Percentiles rank a stretch among this genome's conserved stretches.
phyloP scores from a whole-genome alignment of 2,797 vertebrate species.

The Streptopelia turtur region DNA sequence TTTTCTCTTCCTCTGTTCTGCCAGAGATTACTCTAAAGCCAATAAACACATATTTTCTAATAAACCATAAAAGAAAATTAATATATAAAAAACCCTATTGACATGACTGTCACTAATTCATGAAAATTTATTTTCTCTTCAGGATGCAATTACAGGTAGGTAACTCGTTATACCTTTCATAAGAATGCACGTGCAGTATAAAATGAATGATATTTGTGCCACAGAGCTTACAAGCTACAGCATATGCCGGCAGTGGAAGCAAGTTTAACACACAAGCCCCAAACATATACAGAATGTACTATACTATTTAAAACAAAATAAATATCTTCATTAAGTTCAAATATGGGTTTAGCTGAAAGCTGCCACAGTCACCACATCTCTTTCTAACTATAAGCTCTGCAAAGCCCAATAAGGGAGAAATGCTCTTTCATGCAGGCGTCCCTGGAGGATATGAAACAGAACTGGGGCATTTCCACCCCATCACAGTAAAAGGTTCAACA shows the following conservation, averaged over 20 bases:
- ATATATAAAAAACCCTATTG: not conserved
- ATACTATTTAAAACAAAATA: not conserved
- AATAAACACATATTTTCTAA: slow-evolving; percentile 22
- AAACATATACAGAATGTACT: not conserved
- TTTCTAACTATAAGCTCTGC: not conserved
- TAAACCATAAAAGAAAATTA: not conserved
- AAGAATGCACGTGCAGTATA: not conserved
- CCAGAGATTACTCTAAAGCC: not conserved
- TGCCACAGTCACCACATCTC: not conserved
- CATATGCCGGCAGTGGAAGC: not conserved
- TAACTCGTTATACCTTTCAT: not conserved
- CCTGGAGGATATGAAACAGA: not conserved
- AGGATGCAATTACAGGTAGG: not conserved
- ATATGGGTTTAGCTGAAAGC: not conserved
- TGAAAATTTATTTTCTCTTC: not conserved
- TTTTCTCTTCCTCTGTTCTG: not conserved
- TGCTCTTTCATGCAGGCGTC: not conserved
- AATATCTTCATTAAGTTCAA: not conserved
- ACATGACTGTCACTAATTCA: not conserved
- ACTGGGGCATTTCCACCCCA: not conserved
- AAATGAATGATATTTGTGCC: not conserved
- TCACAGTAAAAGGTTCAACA: not conserved
- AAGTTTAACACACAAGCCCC: not conserved
- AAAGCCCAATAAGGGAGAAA: not conserved
- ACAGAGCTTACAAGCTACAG: not conserved